A percentile compares a stretch with the other conserved stretches of the same genome.
Evolutionary conservation across 2,797 vertebrate species (phyloP).

Genomic region (Champsocephalus gunnari): DNA sequence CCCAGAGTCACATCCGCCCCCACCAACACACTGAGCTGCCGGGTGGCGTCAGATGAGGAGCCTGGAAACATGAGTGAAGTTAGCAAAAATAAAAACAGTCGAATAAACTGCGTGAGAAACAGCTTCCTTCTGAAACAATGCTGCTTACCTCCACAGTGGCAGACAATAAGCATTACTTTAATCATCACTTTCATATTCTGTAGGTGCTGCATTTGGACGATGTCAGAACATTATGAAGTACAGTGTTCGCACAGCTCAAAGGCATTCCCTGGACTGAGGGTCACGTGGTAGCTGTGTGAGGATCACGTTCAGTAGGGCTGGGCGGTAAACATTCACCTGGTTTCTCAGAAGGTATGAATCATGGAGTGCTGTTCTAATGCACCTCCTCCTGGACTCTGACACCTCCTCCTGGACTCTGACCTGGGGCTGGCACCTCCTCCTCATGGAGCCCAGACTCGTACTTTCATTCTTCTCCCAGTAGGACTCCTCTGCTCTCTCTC

Average conservation of each 20-base stretch:
- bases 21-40: slow-evolving; percentile 29
- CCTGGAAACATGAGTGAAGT: slow-evolving; percentile 29
- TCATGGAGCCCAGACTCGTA: neutral
- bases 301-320: neutral
- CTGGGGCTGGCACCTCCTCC: neutral
- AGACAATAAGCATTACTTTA: slow-evolving; percentile 19
- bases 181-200: neutral
- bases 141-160: slow-evolving; percentile 44
- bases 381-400: neutral
- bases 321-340: slow-evolving; percentile 25
- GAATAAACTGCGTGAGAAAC: neutral
- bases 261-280: neutral
- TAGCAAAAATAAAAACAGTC: neutral
- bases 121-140: neutral
- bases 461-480: neutral
- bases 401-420: slow-evolving; percentile 35
- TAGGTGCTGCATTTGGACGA: slow-evolving; percentile 27
- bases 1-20: slow-evolving; percentile 48
- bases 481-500: no score
- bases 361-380: neutral
- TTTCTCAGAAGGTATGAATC: neutral
- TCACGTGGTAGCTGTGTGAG: neutral
- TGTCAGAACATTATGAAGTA: neutral
- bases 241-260: neutral
- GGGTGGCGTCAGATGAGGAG: neutral